These are phyloP conservation scores for Archilochus colubris DNA, from an alignment of 2,113 vertebrate genomes.

Conservation along the genomic window DNA sequence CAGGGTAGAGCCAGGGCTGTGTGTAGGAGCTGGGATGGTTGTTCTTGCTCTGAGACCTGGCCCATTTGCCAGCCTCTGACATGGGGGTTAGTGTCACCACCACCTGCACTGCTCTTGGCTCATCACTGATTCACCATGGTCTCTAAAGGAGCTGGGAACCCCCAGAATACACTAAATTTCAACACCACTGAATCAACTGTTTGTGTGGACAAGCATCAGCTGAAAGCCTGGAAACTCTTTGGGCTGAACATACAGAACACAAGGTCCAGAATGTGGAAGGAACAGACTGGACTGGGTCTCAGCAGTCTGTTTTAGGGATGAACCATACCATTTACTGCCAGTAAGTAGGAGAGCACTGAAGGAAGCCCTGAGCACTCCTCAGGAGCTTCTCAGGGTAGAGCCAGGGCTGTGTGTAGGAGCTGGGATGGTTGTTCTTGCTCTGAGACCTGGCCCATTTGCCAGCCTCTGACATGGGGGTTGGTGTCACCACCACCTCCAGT, in stretches of 20 bases:
- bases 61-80: rapidly evolving
- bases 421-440: rapidly evolving
- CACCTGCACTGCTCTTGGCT: neutral
- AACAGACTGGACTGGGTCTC: neutral
- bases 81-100: neutral
- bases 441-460: rapidly evolving
- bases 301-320: neutral
- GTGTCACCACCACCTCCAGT: neutral
- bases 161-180: neutral
- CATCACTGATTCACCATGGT: rapidly evolving
- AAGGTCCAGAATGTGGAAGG: rapidly evolving
- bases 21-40: neutral
- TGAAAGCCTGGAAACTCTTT: too few species aligned
- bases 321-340: neutral
- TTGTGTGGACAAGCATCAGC: too few species aligned
- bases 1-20: rapidly evolving
- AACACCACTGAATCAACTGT: too few species aligned
- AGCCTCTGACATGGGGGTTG: neutral
- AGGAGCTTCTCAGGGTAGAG: neutral
- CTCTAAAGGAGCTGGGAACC: neutral
- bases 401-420: neutral
- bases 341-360: neutral
- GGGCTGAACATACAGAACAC: too few species aligned
- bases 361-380: neutral
- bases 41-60: rapidly evolving